Evolutionary conservation across 2,888 invertebrate species (phyloP), one percentile per base, ranked within the genome.

Genomic region (Formica aserva): DNA sequence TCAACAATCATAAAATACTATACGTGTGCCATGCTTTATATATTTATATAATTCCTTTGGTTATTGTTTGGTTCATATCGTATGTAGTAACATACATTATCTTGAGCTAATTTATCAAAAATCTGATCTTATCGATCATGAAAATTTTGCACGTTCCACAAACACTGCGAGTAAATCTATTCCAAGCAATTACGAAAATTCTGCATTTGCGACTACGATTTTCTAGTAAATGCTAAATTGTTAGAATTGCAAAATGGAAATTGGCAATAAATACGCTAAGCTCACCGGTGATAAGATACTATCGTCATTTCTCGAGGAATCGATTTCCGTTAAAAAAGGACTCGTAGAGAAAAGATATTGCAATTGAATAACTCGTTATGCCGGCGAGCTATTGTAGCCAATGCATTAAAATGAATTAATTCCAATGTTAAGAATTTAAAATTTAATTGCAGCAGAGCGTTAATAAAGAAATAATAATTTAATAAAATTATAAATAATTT

Each of bases 241-340:
- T 65, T 52, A 52, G 3, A 22, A 26, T 72, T 26, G 18, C 38
- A n/a, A 38, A 57, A 22, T 29, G 35, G 62, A 75, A 60, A 48
- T 35, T 41, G 66, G 6, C 57, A 11, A 66, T 65, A 52, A 52
- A 52, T 26, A n/a, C 48, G 65, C 29, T 45, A 69, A 74, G 41
- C 38, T n/a, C 29, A 15, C 32, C 62, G 38, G 15, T 66, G 67
- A 65, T 69, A 55, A 57, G 48, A 69, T 29, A 55, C 35, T 3
- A 18, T 13, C 38, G 4, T 66, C 29, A 45, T 74, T 69, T 69
- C 67, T 48, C 41, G 41, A 55, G 67, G 41, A 78, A 83, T 41
- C 66, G 22, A 60, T 77, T 78, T 83, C 67, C 57, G 75, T 65
- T 26, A 35, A 76, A 15, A 52, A 18, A 76, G 9, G 26, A 41